phyloP scores from a whole-genome alignment of 2,888 invertebrate species.

The Erebia ligea region DNA sequence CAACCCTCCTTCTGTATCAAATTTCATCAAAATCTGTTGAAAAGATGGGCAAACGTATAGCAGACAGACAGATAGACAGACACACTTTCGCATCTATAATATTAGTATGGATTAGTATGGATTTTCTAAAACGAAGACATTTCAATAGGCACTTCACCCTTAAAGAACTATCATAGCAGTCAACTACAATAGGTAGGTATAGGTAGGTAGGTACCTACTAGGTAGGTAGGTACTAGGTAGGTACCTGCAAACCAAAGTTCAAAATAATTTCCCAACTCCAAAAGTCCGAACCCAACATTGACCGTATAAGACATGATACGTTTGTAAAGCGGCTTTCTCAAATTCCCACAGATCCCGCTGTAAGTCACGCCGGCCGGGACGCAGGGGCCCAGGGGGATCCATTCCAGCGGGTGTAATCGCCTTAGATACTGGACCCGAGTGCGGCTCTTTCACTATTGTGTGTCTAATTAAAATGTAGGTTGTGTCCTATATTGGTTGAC shows the following conservation, averaged over 20 bases:
- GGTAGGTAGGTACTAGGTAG: not conserved
- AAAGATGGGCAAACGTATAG: too few species aligned
- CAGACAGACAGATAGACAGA: too few species aligned
- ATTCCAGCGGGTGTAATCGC: constrained; percentile 41
- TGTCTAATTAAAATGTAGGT: too few species aligned
- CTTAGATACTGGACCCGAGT: constrained; percentile 38
- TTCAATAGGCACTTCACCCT: too few species aligned
- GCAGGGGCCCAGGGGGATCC: constrained; percentile 34
- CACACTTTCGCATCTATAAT: too few species aligned
- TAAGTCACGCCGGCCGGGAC: constrained; percentile 43
- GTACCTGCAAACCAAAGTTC: not conserved
- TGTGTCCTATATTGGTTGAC: not conserved
- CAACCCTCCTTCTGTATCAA: too few species aligned
- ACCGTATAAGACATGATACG: constrained; percentile 10
- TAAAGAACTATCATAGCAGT: too few species aligned
- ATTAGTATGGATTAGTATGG: too few species aligned
- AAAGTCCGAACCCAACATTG: not conserved
- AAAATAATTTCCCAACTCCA: constrained; percentile 8
- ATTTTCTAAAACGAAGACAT: too few species aligned
- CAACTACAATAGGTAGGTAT: not conserved
- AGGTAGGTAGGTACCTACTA: not conserved
- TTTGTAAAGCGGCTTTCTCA: constrained; percentile 25
- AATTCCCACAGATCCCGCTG: constrained; percentile 40
- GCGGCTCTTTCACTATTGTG: too few species aligned
- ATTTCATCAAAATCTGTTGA: too few species aligned